Conservation (phyloP, 2,113 vertebrate genomes). For the Trematomus loennbergii region DNA sequence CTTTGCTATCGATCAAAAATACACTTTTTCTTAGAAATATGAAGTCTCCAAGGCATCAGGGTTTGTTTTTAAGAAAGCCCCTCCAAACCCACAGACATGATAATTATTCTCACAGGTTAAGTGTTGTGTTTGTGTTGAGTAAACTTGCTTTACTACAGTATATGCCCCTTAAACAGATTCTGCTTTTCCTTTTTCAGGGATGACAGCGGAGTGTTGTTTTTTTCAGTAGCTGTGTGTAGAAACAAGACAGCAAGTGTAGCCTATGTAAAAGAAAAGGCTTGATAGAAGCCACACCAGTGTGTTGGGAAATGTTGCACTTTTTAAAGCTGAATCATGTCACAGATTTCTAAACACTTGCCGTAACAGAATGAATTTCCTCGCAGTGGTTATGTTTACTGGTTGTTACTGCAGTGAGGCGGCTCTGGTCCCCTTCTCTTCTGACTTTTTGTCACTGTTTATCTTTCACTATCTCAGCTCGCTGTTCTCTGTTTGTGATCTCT, state of each 20-base stretch:
- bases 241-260: background rate
- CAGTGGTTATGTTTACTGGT: slow-evolving; percentile 48
- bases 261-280: background rate
- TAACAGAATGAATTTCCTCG: slow-evolving; percentile 45
- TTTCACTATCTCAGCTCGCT: slow-evolving; percentile 37
- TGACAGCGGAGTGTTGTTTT: slow-evolving; percentile 5
- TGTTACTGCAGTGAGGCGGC: slow-evolving; percentile 29
- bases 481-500: slow-evolving; percentile 34
- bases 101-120: background rate
- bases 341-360: slow-evolving; percentile 44
- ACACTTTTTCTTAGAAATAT: background rate
- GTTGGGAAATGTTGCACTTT: slow-evolving; percentile 37
- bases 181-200: slow-evolving; percentile 15
- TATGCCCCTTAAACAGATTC: background rate
- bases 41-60: background rate
- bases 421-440: slow-evolving; percentile 28
- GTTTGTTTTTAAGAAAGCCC: background rate
- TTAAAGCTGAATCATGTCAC: slow-evolving; percentile 55
- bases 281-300: slow-evolving; percentile 11
- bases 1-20: background rate
- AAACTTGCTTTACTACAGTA: background rate
- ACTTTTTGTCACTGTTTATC: slow-evolving; percentile 55
- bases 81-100: background rate
- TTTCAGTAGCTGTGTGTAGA: background rate
- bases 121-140: too few species aligned